These are phyloP conservation scores for Rhynchomys soricoides DNA, from an alignment of 2,113 vertebrate species.

Conservation along the genomic window DNA sequence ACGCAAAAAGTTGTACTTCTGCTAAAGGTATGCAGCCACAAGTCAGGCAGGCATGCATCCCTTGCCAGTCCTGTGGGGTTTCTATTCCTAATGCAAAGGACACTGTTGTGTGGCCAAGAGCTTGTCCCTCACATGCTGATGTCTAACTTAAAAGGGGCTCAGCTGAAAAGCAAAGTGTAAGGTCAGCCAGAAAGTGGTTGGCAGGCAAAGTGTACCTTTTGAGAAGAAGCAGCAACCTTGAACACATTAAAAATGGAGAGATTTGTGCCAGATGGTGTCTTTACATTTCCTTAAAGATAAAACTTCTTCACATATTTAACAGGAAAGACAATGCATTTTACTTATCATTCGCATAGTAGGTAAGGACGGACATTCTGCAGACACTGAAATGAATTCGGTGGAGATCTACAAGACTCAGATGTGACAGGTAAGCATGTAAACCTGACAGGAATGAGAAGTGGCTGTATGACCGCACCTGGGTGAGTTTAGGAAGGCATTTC, in stretches of 20 bases:
- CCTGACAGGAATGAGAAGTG: neutral
- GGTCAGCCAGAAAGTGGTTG: neutral
- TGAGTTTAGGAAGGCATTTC: neutral
- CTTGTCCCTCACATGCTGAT: neutral
- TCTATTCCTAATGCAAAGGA: neutral
- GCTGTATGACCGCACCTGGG: neutral
- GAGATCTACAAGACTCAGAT: neutral
- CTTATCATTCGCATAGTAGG: neutral
- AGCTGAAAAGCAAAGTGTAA: neutral
- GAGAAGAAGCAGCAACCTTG: neutral
- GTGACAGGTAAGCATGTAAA: too few relatives aligned
- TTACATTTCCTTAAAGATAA: neutral
- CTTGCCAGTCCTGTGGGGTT: neutral
- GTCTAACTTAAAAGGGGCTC: neutral
- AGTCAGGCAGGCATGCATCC: rapidly evolving
- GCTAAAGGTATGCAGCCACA: neutral
- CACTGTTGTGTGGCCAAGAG: neutral
- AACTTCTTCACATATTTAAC: neutral
- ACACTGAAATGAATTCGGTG: neutral
- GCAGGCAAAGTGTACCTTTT: neutral
- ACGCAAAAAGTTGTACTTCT: neutral
- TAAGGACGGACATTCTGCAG: neutral
- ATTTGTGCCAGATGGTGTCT: too few relatives aligned
- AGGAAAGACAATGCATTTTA: neutral
- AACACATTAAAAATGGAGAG: neutral